Evolutionary conservation across 2,888 invertebrate species (phyloP).

Genomic region (Tetheella fluctuosa): DNA sequence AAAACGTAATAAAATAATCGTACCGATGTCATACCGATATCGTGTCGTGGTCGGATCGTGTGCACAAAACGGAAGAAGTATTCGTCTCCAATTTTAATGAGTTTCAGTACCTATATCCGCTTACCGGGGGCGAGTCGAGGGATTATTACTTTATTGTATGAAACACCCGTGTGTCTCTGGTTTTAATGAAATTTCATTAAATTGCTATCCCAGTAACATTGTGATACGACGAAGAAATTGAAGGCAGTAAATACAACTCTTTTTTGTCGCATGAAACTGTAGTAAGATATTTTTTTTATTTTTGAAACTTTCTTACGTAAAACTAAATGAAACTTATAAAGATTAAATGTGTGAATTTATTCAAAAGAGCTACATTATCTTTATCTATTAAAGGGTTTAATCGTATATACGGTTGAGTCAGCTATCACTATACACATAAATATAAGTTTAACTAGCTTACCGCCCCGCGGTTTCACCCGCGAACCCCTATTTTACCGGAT

Average conservation of each 20-base stretch:
- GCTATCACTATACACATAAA: too few relatives aligned
- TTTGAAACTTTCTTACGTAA: too few relatives aligned
- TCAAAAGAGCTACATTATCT: too few relatives aligned
- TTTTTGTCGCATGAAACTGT: neutral
- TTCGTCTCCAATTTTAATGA: constrained; percentile 16
- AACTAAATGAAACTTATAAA: too few relatives aligned
- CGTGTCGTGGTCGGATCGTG: neutral
- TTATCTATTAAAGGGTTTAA: too few relatives aligned
- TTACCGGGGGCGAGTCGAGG: constrained; percentile 10
- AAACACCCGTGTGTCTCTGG: constrained; percentile 12
- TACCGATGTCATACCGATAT: neutral
- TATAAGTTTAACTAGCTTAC: too few relatives aligned
- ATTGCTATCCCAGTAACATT: neutral
- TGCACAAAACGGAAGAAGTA: constrained; percentile 4
- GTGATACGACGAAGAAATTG: neutral
- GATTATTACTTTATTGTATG: constrained; percentile 13
- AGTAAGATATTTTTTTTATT: neutral
- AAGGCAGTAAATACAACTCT: neutral
- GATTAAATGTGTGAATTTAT: too few relatives aligned
- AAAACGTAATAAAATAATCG: neutral
- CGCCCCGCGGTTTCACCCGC: too few relatives aligned
- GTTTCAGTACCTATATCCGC: constrained; percentile 15
- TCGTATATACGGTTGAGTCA: too few relatives aligned
- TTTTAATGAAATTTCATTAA: constrained; percentile 15
- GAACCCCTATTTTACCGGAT: too few relatives aligned